phyloP scores from a whole-genome alignment of 2,113 vertebrate species.

The Odontesthes bonariensis region DNA sequence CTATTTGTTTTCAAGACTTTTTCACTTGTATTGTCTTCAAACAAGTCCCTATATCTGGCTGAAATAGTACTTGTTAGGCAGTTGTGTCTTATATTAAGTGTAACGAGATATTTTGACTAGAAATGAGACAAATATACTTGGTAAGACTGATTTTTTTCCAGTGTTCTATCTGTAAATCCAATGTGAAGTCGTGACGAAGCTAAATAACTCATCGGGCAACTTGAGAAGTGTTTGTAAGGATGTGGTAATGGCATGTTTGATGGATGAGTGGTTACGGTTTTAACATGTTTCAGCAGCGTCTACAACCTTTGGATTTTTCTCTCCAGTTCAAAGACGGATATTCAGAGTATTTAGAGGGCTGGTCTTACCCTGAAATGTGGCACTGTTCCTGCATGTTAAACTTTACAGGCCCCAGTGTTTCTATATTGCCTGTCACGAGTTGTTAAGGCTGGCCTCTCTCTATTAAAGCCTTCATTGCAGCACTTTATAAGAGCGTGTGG shows the following conservation, averaged over 20 bases:
- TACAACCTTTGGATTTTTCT: slow-evolving; percentile 15
- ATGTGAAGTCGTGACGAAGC: not conserved
- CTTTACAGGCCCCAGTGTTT: slow-evolving; percentile 77
- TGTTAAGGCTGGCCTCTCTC: slow-evolving; percentile 73
- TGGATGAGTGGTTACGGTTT: slow-evolving; percentile 28
- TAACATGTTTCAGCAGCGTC: slow-evolving; percentile 36
- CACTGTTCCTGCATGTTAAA: slow-evolving; percentile 73
- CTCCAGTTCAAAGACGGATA: slow-evolving; percentile 34
- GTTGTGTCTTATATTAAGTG: too few species aligned
- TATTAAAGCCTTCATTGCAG: slow-evolving; percentile 79
- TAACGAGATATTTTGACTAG: too few species aligned
- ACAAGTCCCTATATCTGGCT: too few species aligned
- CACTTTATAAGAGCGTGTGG: slow-evolving; percentile 74
- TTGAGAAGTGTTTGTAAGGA: slow-evolving; percentile 11
- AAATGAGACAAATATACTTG: too few species aligned
- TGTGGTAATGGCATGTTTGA: slow-evolving; percentile 17
- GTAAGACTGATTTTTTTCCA: too few species aligned
- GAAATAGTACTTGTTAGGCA: too few species aligned
- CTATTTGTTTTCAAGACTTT: too few species aligned
- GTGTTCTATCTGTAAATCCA: not conserved
- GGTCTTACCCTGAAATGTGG: slow-evolving; percentile 54
- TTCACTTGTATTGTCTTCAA: too few species aligned
- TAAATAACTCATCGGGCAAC: not conserved
- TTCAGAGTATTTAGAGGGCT: slow-evolving; percentile 40
- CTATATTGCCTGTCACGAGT: slow-evolving; percentile 75